Evolutionary conservation across 1,140 invertebrate genomes (phyloP).

Genomic region (Schlechtendalia chinensis): DNA sequence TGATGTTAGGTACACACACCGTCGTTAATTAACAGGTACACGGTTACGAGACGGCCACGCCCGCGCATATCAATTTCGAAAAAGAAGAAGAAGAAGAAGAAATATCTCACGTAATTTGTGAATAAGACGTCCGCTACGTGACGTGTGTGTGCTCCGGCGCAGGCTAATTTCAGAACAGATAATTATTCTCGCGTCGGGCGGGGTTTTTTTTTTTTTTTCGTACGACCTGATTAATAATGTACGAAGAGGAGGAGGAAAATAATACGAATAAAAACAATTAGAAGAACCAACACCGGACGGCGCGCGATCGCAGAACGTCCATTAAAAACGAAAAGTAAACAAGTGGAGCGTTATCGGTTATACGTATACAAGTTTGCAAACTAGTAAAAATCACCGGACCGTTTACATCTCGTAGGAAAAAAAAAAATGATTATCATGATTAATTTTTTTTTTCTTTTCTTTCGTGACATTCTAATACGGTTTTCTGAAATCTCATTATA

Average conservation of each 20-base stretch:
- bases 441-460: not conserved
- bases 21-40: slow-evolving; percentile 5
- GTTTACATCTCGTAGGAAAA: not conserved
- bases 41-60: slow-evolving; percentile 5
- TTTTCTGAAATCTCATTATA: slow-evolving; percentile 36
- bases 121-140: slow-evolving; percentile 19
- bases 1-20: not conserved
- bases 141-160: not conserved
- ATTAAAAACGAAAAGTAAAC: slow-evolving; percentile 20
- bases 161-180: slow-evolving; percentile 35
- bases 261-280: slow-evolving; percentile 35
- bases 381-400: slow-evolving; percentile 18
- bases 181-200: slow-evolving; percentile 20
- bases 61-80: slow-evolving; percentile 20
- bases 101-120: slow-evolving; percentile 20
- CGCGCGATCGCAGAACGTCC: not conserved
- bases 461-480: slow-evolving; percentile 7
- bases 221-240: slow-evolving; percentile 17
- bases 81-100: slow-evolving; percentile 1
- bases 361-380: not conserved
- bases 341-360: slow-evolving; percentile 8
- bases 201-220: not conserved
- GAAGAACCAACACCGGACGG: slow-evolving; percentile 1
- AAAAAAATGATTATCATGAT: not conserved
- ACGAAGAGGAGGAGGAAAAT: not conserved